Conservation (phyloP, 2,113 vertebrate genomes). For the Centropus bengalensis region DNA sequence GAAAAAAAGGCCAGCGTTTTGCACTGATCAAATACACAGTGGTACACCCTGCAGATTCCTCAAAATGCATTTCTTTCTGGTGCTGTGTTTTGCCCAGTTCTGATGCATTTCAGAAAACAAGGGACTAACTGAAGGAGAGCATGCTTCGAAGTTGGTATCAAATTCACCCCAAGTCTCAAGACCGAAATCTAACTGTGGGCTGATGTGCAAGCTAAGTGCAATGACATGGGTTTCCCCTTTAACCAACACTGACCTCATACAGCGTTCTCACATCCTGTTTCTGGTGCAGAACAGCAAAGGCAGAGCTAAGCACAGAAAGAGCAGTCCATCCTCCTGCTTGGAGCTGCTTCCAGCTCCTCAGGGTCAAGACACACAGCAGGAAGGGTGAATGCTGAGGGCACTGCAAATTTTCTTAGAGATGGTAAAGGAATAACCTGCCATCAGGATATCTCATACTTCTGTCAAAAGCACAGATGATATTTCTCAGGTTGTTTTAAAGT, state of each 20-base stretch:
- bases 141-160: background rate
- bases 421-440: background rate
- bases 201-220: rapidly evolving
- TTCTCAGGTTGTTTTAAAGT: background rate
- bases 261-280: background rate
- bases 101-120: background rate
- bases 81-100: background rate
- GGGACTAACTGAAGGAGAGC: background rate
- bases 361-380: background rate
- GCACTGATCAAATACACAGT: background rate
- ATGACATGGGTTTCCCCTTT: background rate
- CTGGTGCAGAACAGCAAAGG: background rate
- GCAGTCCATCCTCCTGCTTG: background rate
- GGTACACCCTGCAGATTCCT: background rate
- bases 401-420: background rate
- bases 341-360: background rate
- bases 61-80: background rate
- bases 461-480: background rate
- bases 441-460: background rate
- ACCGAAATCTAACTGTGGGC: background rate
- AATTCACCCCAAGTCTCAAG: background rate
- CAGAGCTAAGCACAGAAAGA: background rate
- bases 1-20: background rate
- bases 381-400: background rate
- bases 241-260: background rate